Evolutionary conservation across 2,888 invertebrate species (phyloP).

Genomic region (Lasioglossum malachurum): DNA sequence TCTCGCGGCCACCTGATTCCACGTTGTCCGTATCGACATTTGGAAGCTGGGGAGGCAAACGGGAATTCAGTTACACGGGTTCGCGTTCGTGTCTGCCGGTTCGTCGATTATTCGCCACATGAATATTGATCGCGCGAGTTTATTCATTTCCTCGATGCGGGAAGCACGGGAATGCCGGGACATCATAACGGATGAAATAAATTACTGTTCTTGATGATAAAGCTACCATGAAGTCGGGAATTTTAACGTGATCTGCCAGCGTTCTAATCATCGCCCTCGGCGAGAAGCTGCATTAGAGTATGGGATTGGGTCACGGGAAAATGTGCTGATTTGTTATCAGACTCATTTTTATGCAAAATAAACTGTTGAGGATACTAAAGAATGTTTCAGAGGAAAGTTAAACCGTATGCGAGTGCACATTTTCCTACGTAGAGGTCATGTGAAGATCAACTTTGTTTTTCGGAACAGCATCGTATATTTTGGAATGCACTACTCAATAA

Average conservation of each 20-base stretch:
- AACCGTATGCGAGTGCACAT: too few species aligned
- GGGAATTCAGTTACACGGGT: not conserved
- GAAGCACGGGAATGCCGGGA: not conserved
- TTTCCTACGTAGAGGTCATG: too few species aligned
- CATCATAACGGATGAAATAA: not conserved
- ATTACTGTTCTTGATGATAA: not conserved
- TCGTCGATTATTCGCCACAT: conserved; percentile 2
- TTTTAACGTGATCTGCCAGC: not conserved
- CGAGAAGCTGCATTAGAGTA: not conserved
- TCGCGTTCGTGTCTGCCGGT: not conserved
- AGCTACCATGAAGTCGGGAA: not conserved
- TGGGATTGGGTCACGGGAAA: not conserved
- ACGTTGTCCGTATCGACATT: not conserved
- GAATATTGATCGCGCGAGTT: conserved; percentile 8
- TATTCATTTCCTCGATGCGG: not conserved
- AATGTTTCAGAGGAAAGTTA: too few species aligned
- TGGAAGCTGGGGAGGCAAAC: not conserved
- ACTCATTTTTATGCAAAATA: too few species aligned
- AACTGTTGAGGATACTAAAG: too few species aligned
- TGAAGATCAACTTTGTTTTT: too few species aligned
- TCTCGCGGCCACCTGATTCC: conserved; percentile 20
- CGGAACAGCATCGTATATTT: too few species aligned
- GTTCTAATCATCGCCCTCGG: conserved; percentile 2
- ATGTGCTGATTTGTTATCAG: not conserved
- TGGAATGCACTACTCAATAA: too few species aligned